Conservation (phyloP, 1,140 invertebrate species). For the Euwallacea similis region DNA sequence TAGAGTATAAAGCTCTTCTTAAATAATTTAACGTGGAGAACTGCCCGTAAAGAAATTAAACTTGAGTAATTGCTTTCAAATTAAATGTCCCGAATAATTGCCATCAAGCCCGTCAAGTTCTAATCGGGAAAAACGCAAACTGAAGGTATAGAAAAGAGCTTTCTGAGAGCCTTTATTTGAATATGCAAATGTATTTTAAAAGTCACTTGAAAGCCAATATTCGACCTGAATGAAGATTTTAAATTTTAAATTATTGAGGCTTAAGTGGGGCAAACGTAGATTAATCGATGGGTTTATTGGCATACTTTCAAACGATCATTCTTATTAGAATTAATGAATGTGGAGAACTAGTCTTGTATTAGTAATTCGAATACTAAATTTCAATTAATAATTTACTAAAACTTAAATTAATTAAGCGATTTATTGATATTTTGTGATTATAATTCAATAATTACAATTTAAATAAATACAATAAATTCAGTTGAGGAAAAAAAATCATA, state of each 20-base stretch:
- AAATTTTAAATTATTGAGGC: slow-evolving; percentile 19
- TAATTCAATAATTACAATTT: no score
- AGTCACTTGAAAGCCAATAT: slow-evolving; percentile 28
- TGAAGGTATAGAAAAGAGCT: slow-evolving; percentile 10
- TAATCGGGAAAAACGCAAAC: slow-evolving; percentile 19
- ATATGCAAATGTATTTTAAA: slow-evolving; percentile 27
- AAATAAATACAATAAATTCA: no score
- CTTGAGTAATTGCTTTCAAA: slow-evolving; percentile 21
- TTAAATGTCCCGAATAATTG: slow-evolving; percentile 24
- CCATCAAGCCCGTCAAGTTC: slow-evolving; percentile 13
- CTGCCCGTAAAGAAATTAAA: slow-evolving; percentile 7
- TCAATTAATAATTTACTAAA: no score
- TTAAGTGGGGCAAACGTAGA: slow-evolving; percentile 5
- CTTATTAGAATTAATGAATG: background rate
- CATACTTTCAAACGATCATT: slow-evolving; percentile 1
- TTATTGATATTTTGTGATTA: no score
- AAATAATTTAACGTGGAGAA: background rate
- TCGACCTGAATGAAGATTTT: slow-evolving; percentile 23
- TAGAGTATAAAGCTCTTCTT: slow-evolving; percentile 1
- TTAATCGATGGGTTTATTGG: slow-evolving; percentile 1
- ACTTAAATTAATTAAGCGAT: no score
- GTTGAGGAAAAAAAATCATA: no score
- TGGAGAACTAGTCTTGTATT: no score
- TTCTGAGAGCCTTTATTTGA: slow-evolving; percentile 16
- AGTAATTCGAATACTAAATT: no score